A percentile compares a stretch with the other conserved stretches of the same genome.
Conservation (phyloP, 2,888 invertebrate species). For the Xestia xanthographa region DNA sequence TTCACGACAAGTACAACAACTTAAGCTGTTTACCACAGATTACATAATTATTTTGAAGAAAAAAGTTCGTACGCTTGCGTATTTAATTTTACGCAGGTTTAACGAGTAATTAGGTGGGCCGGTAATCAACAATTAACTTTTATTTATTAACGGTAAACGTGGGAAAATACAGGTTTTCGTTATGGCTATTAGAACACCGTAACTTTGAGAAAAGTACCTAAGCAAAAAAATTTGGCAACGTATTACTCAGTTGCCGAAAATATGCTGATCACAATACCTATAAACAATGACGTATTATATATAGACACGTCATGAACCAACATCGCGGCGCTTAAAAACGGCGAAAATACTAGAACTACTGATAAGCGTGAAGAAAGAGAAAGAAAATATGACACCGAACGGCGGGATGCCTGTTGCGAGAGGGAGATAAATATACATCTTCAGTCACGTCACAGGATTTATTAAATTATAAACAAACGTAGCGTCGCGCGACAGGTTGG, state of each 20-base stretch:
- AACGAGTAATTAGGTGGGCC: conserved; percentile 4
- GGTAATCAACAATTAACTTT: conserved; percentile 9
- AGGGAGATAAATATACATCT: no score
- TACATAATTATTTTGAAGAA: conserved; percentile 17
- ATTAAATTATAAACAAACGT: no score
- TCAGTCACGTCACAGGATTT: no score
- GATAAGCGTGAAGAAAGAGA: no score
- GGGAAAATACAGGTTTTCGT: conserved; percentile 18
- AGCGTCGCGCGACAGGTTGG: no score
- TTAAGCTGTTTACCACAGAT: conserved; percentile 40
- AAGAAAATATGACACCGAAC: no score
- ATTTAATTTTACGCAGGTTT: conserved; percentile 31
- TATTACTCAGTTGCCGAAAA: not conserved
- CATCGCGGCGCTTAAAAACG: no score
- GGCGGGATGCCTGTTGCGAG: no score
- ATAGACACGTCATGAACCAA: no score
- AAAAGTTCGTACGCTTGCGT: conserved; percentile 1
- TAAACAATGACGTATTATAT: no score
- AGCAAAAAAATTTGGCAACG: not conserved
- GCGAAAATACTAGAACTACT: no score
- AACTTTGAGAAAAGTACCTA: not conserved
- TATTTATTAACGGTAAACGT: conserved; percentile 32
- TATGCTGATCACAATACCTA: not conserved
- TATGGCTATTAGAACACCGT: not conserved
- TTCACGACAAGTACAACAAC: not conserved